These are phyloP conservation scores for Parapristionchus giblindavisi DNA, from an alignment of 2,888 invertebrate genomes.

Conservation along the genomic window DNA sequence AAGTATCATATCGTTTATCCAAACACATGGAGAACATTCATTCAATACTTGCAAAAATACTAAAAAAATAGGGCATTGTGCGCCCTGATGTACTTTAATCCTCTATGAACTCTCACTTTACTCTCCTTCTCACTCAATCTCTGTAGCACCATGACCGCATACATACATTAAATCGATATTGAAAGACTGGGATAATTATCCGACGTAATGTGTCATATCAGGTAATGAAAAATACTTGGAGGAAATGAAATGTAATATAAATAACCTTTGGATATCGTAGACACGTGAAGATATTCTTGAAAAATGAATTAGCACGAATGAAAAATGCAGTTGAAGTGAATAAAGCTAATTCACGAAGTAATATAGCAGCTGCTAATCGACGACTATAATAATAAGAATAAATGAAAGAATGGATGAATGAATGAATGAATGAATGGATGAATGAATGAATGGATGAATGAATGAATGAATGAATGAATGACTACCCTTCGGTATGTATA, in stretches of 20 bases:
- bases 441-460: too few relatives aligned
- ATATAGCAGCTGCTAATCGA: constrained; percentile 72
- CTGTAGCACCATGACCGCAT: background rate
- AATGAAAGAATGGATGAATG: background rate
- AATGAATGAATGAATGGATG: background rate
- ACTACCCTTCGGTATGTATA: constrained; percentile 72
- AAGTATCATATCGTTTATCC: background rate
- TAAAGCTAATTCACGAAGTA: constrained; percentile 89
- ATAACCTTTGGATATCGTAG: constrained; percentile 63
- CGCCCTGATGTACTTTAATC: too few relatives aligned
- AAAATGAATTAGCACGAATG: constrained; percentile 72
- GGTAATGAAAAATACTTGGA: constrained; percentile 9
- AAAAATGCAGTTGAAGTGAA: constrained; percentile 96
- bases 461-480: background rate
- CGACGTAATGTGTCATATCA: too few relatives aligned
- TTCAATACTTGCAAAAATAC: too few relatives aligned
- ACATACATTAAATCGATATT: background rate
- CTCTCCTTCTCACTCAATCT: too few relatives aligned
- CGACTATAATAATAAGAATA: constrained; percentile 66
- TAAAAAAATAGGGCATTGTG: too few relatives aligned
- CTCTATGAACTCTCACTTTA: background rate
- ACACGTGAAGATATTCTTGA: constrained; percentile 69
- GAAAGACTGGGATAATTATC: background rate
- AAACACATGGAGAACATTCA: background rate
- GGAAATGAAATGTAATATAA: background rate